These are phyloP conservation scores for Tetragonisca angustula DNA, from an alignment of 2,888 invertebrate genomes.

Conservation along the genomic window DNA sequence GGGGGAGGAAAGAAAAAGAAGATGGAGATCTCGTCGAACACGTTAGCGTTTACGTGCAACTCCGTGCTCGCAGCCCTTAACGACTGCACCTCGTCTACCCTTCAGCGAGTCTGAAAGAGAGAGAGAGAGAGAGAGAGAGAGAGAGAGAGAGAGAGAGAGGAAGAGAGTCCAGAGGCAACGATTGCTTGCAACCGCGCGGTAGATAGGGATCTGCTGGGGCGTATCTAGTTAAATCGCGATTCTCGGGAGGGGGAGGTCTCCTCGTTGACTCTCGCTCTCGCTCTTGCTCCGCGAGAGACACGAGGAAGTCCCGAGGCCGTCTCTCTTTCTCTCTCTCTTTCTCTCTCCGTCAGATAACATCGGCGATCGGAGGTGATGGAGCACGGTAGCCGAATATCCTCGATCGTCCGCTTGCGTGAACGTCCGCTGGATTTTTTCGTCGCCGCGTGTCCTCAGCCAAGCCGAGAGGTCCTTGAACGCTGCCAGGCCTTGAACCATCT, in stretches of 20 bases:
- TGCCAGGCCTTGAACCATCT: conserved; percentile 26
- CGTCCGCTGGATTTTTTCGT: conserved; percentile 31
- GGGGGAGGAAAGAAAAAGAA: background rate
- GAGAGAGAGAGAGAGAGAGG: conserved; percentile 9
- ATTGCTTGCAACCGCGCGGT: conserved; percentile 40
- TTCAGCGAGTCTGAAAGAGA: background rate
- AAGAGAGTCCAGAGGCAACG: conserved; percentile 37
- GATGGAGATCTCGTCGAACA: conserved; percentile 36
- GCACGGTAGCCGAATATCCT: conserved; percentile 70
- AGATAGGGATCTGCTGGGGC: conserved; percentile 65
- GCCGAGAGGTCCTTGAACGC: conserved; percentile 49
- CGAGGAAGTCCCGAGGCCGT: conserved; percentile 53
- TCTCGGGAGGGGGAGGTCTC: background rate
- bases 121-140: conserved; percentile 6
- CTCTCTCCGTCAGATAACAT: conserved; percentile 59
- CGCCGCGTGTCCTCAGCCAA: conserved; percentile 11
- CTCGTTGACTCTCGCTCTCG: background rate
- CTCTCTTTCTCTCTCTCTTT: too few species aligned
- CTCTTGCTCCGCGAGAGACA: conserved; percentile 29
- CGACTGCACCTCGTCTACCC: conserved; percentile 6
- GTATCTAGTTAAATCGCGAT: conserved; percentile 69
- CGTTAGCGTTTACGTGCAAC: conserved; percentile 10
- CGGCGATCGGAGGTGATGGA: conserved; percentile 64
- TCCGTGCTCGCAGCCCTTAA: conserved; percentile 31
- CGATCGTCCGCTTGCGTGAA: conserved; percentile 44